Conservation (phyloP, 2,113 vertebrate genomes). For the Chelonoidis abingdonii region DNA sequence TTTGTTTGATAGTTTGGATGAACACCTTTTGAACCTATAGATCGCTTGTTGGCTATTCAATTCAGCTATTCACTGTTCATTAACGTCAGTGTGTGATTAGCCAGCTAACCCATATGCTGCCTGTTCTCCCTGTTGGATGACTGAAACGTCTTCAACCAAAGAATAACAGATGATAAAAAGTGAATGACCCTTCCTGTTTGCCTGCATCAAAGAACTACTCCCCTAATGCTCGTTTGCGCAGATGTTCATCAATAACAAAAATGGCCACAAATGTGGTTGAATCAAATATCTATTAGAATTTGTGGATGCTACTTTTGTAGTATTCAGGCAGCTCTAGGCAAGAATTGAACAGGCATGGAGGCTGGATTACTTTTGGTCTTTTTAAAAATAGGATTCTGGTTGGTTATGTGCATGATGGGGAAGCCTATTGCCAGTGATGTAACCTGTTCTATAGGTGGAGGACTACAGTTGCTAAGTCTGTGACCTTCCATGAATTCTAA, state of each 20-base stretch:
- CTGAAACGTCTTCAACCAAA: neutral
- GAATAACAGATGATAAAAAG: neutral
- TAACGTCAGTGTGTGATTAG: neutral
- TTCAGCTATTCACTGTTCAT: neutral
- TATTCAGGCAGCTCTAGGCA: neutral
- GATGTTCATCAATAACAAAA: neutral
- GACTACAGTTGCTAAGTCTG: neutral
- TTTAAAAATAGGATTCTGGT: neutral
- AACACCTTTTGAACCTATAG: neutral
- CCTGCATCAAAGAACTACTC: neutral
- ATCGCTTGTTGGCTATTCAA: neutral
- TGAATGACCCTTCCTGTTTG: neutral
- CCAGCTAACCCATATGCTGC: neutral
- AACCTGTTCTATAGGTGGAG: neutral
- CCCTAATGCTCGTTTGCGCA: neutral
- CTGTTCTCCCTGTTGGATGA: neutral
- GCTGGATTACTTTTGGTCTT: neutral
- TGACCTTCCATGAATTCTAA: neutral
- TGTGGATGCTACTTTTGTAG: neutral
- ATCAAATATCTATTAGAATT: neutral
- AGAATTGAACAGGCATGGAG: neutral
- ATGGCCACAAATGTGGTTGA: neutral
- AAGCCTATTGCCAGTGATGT: neutral
- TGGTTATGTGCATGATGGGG: neutral
- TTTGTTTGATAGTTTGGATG: neutral